Evolutionary conservation across 2,113 vertebrate species (phyloP).

Genomic region (Butorides virescens): DNA sequence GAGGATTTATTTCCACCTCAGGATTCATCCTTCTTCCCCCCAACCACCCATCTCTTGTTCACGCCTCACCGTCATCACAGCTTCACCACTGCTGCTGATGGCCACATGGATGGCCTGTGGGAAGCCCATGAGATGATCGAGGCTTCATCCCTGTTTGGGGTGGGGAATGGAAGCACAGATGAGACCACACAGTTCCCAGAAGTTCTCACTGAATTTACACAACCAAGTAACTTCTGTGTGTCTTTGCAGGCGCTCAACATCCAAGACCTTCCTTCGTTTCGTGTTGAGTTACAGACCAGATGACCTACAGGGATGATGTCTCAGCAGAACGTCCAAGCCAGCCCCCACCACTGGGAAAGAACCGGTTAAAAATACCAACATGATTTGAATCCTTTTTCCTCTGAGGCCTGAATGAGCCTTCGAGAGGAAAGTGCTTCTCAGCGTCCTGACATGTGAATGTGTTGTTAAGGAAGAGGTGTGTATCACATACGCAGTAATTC

Average conservation of each 20-base stretch:
- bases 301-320: background rate
- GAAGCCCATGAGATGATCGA: background rate
- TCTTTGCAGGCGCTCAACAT: background rate
- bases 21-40: background rate
- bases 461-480: conserved; percentile 71
- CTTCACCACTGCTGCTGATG: background rate
- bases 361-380: conserved; percentile 18
- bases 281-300: background rate
- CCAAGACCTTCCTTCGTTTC: background rate
- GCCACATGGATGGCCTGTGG: background rate
- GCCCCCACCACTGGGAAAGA: background rate
- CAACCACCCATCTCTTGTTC: background rate
- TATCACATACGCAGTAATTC: background rate
- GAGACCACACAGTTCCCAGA: background rate
- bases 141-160: background rate
- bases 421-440: conserved; percentile 69
- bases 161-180: fast-evolving
- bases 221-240: background rate
- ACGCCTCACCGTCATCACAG: background rate
- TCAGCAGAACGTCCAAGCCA: background rate
- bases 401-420: conserved; percentile 35
- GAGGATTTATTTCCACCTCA: background rate
- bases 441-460: conserved; percentile 65
- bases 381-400: conserved; percentile 29
- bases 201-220: background rate